Base-by-base conservation (phyloP, 1,140 invertebrate genomes). In the Drosophila yakuba region DNA sequence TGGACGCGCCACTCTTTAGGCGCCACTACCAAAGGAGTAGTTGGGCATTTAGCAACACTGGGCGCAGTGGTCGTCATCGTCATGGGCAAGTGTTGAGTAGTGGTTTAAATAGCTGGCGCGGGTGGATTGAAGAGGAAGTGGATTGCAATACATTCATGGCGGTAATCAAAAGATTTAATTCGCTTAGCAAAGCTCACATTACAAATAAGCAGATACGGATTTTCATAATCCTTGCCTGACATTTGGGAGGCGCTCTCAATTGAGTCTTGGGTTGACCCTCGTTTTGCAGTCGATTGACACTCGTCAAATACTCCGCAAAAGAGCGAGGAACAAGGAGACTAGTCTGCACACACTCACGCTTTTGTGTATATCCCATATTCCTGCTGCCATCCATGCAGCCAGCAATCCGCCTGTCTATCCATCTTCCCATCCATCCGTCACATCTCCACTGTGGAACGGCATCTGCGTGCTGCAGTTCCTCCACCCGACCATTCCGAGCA, bases 371-470 rank as follows among this genome's bases (percentile, higher is more conserved):
- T 36, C 36, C 55, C 44, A 12, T 48, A 58, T 47, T 14, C 66
- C 32, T n/a, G 25, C n/a, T 38, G n/a, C 44, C 44, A 35, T 44
- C 20, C 63, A 23, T 64, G 25, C 50, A 35, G 36, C 64, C 36
- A 50, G 44, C 36, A 50, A 51, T 68, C 64, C 64, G 51, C 51
- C 64, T 67, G 64, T 64, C 67, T 38, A 54, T 52, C 35, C 66
- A 43, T 11, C 35, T 15, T 52, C 15, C 66, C 62, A 54, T 35
- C 67, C 39, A 68, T 41, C 17, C 64, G 44, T 71, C 64, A 69
- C 52, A 58, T 44, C 14, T 47, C 60, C 64, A 67, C 45, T 67
- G 62, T 39, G 15, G 23, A 23, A 20, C 15, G 25, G 59, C 58
- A 67, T 63, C 63, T 63, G 63, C 59, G 41, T 69, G 48, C 62